These are phyloP conservation scores for Amphiura filiformis DNA, from an alignment of 35 echinoderm and acorn worm genomes.

Conservation along the genomic window DNA sequence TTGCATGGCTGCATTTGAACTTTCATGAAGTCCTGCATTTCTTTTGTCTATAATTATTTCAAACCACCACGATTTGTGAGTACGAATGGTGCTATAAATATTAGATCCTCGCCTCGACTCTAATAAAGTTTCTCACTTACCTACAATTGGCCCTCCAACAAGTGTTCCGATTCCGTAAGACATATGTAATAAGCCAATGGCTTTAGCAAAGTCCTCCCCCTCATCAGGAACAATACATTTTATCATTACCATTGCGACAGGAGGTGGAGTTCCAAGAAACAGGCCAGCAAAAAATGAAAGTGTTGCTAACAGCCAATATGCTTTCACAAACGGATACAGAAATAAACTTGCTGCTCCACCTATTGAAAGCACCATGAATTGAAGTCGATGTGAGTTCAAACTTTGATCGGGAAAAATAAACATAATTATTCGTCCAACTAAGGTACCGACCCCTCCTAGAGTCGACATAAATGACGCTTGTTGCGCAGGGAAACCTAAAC, in stretches of 20 bases:
- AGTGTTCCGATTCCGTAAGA: neutral
- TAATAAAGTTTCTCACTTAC: too few species aligned
- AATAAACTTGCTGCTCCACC: neutral
- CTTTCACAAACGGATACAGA: neutral
- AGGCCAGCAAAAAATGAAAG: neutral
- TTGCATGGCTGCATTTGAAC: too few species aligned
- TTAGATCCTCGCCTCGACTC: too few species aligned
- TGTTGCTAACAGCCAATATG: neutral
- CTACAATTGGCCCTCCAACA: neutral
- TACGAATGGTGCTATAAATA: too few species aligned
- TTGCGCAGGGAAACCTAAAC: neutral
- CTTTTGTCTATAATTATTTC: too few species aligned
- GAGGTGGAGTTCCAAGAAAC: neutral
- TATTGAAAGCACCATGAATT: neutral
- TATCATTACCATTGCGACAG: neutral
- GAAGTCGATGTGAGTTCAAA: neutral
- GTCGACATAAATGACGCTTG: neutral
- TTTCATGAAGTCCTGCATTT: too few species aligned
- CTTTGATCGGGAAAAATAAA: neutral
- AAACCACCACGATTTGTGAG: too few species aligned
- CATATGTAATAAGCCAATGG: neutral
- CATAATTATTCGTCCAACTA: neutral
- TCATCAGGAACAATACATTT: neutral
- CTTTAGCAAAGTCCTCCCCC: neutral
- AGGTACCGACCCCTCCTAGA: neutral